Evolutionary conservation across 2,888 invertebrate genomes (phyloP).

Genomic region (Tachystola acroxantha): DNA sequence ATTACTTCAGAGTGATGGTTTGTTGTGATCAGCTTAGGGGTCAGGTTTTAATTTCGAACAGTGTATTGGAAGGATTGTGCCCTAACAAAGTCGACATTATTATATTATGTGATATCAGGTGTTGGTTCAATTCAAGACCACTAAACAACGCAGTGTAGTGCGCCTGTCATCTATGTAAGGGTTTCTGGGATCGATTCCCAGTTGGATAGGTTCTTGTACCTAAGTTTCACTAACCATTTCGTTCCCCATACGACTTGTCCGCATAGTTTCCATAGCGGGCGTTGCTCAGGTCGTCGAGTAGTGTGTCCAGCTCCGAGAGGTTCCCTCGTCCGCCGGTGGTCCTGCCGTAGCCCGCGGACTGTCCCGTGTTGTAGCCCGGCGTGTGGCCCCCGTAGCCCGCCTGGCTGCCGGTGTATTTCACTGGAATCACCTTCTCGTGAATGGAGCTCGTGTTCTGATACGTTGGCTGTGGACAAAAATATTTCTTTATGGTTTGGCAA

Average conservation of each 20-base stretch:
- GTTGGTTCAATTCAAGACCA: no score
- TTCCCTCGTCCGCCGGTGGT: constrained; percentile 77
- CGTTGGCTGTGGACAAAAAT: constrained; percentile 80
- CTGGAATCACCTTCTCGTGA: constrained; percentile 70
- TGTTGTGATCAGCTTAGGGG: no score
- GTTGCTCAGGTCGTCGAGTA: constrained; percentile 94
- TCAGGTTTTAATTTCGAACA: no score
- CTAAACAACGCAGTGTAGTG: no score
- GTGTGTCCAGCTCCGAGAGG: constrained; percentile 92
- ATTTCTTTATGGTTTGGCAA: no score
- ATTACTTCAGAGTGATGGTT: no score
- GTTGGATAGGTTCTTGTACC: no score
- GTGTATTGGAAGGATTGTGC: no score
- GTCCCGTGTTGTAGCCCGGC: constrained; percentile 32
- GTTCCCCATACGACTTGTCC: constrained; percentile 52
- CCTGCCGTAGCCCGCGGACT: constrained; percentile 47
- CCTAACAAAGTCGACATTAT: no score
- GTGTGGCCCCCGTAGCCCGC: constrained; percentile 36
- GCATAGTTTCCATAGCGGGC: constrained; percentile 76
- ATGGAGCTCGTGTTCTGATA: constrained; percentile 77
- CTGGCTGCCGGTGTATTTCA: constrained; percentile 46
- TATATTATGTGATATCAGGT: no score
- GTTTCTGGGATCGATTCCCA: no score
- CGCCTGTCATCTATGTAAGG: no score
- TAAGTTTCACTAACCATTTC: constrained; percentile 60